Base-by-base conservation (phyloP, 2,888 invertebrate genomes). In the Netelia inedita region DNA sequence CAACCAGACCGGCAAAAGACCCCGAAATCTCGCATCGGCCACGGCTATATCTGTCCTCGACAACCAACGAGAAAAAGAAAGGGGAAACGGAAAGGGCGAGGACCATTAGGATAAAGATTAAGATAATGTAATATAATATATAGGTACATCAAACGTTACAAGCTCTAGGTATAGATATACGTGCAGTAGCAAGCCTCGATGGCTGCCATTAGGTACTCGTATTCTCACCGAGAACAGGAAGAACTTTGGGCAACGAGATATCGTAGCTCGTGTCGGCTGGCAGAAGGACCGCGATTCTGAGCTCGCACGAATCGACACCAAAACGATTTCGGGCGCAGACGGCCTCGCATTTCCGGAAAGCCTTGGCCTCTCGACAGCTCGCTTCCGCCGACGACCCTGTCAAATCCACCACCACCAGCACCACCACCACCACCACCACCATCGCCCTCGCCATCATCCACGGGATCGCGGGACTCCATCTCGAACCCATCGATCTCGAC, bases 261-360 rank as follows among this genome's bases (percentile, higher is more conserved):
- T 95, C 96, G 91, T 95, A 95, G 57, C 92, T 93, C 1, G 95
- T 94, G 89, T 95, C 95, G 74, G 95, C 94, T 0, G 97, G 96
- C 80, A 97, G 92, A 84, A 97, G 93, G 21, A 97, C 94, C 1
- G 96, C 96, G 0, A 96, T 96, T 73, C 96, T 94, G 59, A 97
- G 94, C 63, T 95, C 95, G 90, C 97, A 97, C 10, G 88, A 83
- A 21, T 76, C 80, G 1, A 88, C 66, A 5, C 94, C 94, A n/a
- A 74, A 3, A 2, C 43, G 75, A 55, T 94, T 90, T 1, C 89
- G 91, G 85, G 94, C 94, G 87, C 95, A 95, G 53, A 95, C 88
- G 63, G 93, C 92, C 87, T 95, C 95, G 89, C 95, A 95, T 23
- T 90, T 90, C 16, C 93, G 90, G 3, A 87, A 87, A 74, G 92